Base-by-base conservation (phyloP, 1,140 invertebrate genomes). In the Eueides isabella region DNA sequence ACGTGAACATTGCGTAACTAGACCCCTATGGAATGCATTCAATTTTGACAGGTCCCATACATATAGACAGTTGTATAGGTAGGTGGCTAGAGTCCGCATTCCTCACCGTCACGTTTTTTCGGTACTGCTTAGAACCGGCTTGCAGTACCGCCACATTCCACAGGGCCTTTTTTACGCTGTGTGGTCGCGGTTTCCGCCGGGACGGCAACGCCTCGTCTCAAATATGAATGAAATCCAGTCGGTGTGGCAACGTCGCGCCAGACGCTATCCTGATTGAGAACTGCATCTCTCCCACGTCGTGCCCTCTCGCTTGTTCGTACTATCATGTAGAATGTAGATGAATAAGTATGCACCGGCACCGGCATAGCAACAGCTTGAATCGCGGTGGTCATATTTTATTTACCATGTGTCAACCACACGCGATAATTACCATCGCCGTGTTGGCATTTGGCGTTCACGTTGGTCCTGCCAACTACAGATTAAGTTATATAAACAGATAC, bases 161-260 rank as follows among this genome's bases (percentile, higher is more conserved):
- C 76, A 88, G 85, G 84, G 88, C 84, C 86, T 89, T 92, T 92
- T 91, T 93, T 93, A 91, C 88, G 85, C 80, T 91, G 88, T 90
- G 89, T 91, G 88, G 89, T 90, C 89, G 89, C 88, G 88, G 90
- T 92, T 93, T 93, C 91, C 91, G 91, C 86, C 88, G 88, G 84
- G 83, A 87, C 89, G 90, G 91, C 91, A 93, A 93, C 91, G 88
- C 80, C 89, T 89, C 88, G 84, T 85, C 84, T 91, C 86, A 93
- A 91, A 93, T 92, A 93, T 93, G 91, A 93, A 93, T 93, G 91
- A 93, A 93, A 92, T 90, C 90, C 90, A 85, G 88, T 89, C 86
- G 85, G 87, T 30, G 74, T 72, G 91, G 91, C 91, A 93, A 93
- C 91, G 86, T 87, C 86, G 90, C 91, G 31, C 84, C 83, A 90